Base-by-base conservation (phyloP, 2,797 vertebrate genomes). In the Eospalax fontanierii region DNA sequence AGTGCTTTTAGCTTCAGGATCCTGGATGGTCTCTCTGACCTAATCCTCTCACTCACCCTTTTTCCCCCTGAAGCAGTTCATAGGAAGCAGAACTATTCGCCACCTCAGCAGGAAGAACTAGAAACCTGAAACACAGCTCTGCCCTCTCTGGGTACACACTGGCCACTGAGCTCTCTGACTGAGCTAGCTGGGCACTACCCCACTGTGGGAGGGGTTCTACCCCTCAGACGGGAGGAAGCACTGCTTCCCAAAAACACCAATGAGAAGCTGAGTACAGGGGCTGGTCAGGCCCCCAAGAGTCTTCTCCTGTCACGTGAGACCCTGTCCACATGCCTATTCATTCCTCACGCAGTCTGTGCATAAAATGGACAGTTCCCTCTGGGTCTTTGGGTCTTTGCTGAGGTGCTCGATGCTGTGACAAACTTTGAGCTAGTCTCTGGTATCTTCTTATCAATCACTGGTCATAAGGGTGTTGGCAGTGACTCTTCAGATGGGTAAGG, bases 251-350 rank as follows among this genome's bases (percentile, higher is more conserved):
- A 7, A 24, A 2, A 46, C 28, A 4, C 28, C 35, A 33, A 11
- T 2, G 19, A 14, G 35, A n/a, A 40, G 22, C 35, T 4, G 57
- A 26, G 30, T 1, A 3, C 1, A 19, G 26, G 4, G 33, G 15
- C 43, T 35, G 26, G 10, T 35, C 19, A 24, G 19, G 65, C 33
- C 22, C 7, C 26, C 43, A 30, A 6, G 3, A 9, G 19, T 7
- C 18, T 46, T 4, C 8, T 0, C 35, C 30, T 40, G 46, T 54
- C 6, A 26, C 4, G 2, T 86, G n/a, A 71, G 0, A 18, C 24
- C 46, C 66, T 28, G 28, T 71, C 2, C 14, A 19, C 6, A 14
- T 2, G 46, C 46, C 46, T 9, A 33, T 24, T 21, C 46, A 10
- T 68, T 54, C 82, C 35, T 54, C 33, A 28, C 24, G 26, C 24